phyloP scores from a whole-genome alignment of 35 echinoderm and acorn worm genomes.

The Apostichopus japonicus region DNA sequence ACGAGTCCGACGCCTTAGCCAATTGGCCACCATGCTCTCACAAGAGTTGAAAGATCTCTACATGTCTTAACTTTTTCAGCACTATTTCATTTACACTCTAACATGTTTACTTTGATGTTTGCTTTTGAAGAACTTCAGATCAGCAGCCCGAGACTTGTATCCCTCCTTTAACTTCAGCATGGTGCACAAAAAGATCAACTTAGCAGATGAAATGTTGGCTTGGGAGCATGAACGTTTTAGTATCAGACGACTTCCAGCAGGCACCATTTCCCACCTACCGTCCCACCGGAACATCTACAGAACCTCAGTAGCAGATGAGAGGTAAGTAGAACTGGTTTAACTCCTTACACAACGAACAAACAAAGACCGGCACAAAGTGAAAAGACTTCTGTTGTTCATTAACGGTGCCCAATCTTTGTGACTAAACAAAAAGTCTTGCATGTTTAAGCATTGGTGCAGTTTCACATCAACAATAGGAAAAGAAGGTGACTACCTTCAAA shows the following conservation, averaged over 20 bases:
- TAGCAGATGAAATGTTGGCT: conserved; percentile 92
- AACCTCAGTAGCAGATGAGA: conserved; percentile 80
- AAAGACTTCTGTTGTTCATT: no score
- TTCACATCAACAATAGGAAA: no score
- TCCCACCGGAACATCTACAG: conserved; percentile 62
- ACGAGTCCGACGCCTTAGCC: no score
- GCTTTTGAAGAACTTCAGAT: conserved; percentile 66
- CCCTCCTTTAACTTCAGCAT: conserved; percentile 93
- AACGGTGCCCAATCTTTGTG: no score
- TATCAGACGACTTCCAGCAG: conserved; percentile 83
- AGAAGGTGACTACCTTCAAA: no score
- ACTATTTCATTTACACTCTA: background rate
- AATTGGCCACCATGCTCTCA: no score
- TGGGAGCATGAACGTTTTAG: conserved; percentile 99
- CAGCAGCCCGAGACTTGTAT: conserved; percentile 66
- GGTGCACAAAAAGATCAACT: conserved; percentile 96
- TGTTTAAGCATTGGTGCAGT: no score
- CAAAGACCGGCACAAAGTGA: no score
- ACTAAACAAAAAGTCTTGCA: no score
- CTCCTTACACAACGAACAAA: no score
- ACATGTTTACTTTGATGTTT: background rate
- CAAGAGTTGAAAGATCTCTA: no score
- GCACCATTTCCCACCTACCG: conserved; percentile 75
- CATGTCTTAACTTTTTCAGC: background rate
- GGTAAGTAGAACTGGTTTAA: conserved; percentile 36